Conservation (phyloP, 2,797 vertebrate genomes). For the Diglossa cyanea region DNA sequence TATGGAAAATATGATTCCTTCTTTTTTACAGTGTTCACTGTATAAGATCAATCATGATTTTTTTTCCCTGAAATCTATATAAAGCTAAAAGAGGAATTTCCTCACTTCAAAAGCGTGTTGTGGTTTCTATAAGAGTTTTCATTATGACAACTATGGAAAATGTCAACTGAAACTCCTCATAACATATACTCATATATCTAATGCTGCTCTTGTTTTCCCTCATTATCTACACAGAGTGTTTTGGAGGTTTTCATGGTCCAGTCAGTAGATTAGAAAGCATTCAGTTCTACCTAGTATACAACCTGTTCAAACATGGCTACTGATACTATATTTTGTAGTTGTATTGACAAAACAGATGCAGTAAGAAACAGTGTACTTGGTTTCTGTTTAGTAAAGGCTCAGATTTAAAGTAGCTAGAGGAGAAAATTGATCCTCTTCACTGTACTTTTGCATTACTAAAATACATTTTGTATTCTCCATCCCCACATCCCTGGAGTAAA, state of each 20-base stretch:
- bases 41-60: conserved; percentile 19
- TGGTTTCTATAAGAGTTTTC: conserved; percentile 59
- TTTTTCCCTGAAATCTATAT: conserved; percentile 35
- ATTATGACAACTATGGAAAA: background rate
- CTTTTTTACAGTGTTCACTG: conserved; percentile 53
- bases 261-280: background rate
- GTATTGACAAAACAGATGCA: background rate
- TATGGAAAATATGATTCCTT: conserved; percentile 44
- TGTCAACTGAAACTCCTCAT: background rate
- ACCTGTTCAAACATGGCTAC: background rate
- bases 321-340: background rate
- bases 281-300: background rate
- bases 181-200: background rate
- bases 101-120: conserved; percentile 56
- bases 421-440: background rate
- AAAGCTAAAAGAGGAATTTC: conserved; percentile 64
- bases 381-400: background rate
- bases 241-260: background rate
- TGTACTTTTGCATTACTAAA: background rate
- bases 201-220: background rate
- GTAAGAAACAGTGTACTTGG: background rate
- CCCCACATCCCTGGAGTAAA: background rate
- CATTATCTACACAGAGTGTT: background rate
- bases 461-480: background rate
- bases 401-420: background rate